Evolutionary conservation across 2,797 vertebrate species (phyloP), one percentile per base, ranked within the genome.

Genomic region (Sebastes hubbsi): DNA sequence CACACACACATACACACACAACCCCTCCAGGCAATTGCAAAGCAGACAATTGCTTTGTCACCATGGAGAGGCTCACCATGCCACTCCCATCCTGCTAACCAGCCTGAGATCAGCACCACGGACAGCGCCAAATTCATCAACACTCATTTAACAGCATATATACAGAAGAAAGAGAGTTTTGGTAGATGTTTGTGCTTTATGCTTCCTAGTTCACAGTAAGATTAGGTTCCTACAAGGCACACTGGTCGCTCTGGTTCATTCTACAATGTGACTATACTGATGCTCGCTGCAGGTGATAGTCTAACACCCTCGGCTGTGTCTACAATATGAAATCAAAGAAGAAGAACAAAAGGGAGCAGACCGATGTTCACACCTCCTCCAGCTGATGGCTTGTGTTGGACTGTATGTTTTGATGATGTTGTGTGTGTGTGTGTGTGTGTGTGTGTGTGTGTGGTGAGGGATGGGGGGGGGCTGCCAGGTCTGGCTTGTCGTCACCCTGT

Each of bases 401-500:
- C 30, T 27, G 24, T 25, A 36, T 42, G 20, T 36, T 36, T 5
- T 36, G 36, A 36, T 36, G 36, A 36, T 36, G 11, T 36, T 56
- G 30, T 77, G 63, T 27, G 30, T 72, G 24, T 58, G 55, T 60
- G 63, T 27, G 30, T 72, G 24, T 58, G 55, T 60, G 63, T 49
- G 54, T 66, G 27, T 42, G 61, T 62, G 52, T 46, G 36, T 56
- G 74, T 63, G 34, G 24, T 25, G 3, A 3, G 1, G 18, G 34
- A 0, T 36, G 20, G 13, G 22, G 22, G 29, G 38, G 20, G 66
- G 67, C 32, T 70, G 77, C 52, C 16, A 25, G 63, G 36, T 58
- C 81, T 18, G n/a, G 18, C 63, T 42, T 71, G 70, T 83, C 36
- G 27, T 80, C 75, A 29, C 60, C 65, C 58, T 75, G 86, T 81